These are phyloP conservation scores for Mythimna impura DNA, from an alignment of 2,888 invertebrate genomes.

Conservation along the genomic window DNA sequence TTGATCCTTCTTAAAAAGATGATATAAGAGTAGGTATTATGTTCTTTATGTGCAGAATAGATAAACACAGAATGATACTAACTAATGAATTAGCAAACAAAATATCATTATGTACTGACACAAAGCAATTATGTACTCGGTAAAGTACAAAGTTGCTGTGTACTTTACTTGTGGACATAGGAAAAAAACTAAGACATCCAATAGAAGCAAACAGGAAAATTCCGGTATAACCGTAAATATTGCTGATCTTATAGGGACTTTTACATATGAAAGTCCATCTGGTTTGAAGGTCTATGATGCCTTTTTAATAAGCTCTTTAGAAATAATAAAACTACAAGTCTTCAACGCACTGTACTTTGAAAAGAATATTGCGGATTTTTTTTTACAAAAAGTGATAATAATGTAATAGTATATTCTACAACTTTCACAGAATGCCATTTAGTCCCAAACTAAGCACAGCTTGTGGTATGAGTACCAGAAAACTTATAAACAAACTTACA, in stretches of 20 bases:
- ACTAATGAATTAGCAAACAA: conserved; percentile 26
- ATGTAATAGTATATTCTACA: too few relatives aligned
- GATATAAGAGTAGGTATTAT: neutral
- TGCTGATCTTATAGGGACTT: neutral
- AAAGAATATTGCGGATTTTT: too few relatives aligned
- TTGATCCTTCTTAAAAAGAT: too few relatives aligned
- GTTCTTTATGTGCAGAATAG: neutral
- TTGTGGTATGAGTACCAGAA: too few relatives aligned
- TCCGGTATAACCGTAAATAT: too few relatives aligned
- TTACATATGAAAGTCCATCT: neutral
- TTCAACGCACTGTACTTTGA: neutral
- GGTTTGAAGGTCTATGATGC: neutral
- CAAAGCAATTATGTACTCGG: conserved; percentile 23
- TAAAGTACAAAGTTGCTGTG: conserved; percentile 41
- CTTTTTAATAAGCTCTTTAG: neutral
- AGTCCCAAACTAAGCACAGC: too few relatives aligned
- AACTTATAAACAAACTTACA: too few relatives aligned
- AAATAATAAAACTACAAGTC: neutral
- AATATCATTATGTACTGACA: conserved; percentile 24
- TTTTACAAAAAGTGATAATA: too few relatives aligned
- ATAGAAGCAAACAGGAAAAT: neutral
- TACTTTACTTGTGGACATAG: neutral
- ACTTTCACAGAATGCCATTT: too few relatives aligned
- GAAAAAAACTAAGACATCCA: conserved; percentile 18
- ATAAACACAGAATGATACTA: conserved; percentile 5